phyloP scores from a whole-genome alignment of 2,113 vertebrate species.

The Accipiter cooperii region DNA sequence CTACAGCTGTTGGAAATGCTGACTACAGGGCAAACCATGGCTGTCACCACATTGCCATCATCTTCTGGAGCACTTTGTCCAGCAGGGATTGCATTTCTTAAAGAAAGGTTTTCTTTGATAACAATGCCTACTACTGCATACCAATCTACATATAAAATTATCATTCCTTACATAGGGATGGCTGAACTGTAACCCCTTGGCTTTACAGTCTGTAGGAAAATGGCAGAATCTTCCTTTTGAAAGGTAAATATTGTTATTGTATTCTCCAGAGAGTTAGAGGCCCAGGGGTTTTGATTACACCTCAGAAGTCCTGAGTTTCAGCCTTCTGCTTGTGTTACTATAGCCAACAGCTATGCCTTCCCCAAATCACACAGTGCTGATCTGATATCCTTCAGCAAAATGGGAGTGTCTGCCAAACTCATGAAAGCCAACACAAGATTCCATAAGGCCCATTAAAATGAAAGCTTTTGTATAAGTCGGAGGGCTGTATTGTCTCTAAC shows the following conservation, averaged over 20 bases:
- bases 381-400: neutral
- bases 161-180: neutral
- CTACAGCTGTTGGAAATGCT: neutral
- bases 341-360: neutral
- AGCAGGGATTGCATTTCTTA: neutral
- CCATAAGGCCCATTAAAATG: neutral
- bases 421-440: neutral
- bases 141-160: neutral
- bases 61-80: neutral
- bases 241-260: neutral
- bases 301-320: neutral
- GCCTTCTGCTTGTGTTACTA: neutral
- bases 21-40: neutral
- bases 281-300: neutral
- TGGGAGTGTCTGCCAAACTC: neutral
- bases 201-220: neutral
- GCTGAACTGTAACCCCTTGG: neutral
- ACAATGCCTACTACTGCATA: neutral
- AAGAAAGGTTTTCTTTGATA: neutral
- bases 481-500: neutral
- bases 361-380: neutral
- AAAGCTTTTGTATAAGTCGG: neutral
- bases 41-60: neutral
- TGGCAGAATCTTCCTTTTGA: neutral
- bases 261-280: neutral